phyloP scores from a whole-genome alignment of 2,888 invertebrate species.

The Rhamphomyia laevipes region DNA sequence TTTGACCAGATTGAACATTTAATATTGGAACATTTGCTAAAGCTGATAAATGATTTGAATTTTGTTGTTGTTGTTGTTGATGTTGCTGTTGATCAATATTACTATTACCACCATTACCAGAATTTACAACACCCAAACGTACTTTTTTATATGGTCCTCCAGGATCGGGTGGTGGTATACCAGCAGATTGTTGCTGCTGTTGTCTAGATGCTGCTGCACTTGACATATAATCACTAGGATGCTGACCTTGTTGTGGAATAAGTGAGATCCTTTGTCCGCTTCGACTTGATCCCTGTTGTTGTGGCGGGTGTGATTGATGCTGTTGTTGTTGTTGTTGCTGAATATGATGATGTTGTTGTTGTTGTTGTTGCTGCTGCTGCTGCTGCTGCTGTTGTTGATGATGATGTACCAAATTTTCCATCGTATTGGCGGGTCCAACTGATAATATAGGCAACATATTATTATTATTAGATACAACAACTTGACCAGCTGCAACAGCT shows the following conservation, averaged over 20 bases:
- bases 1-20: slow-evolving; percentile 11
- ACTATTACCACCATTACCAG: neutral
- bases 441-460: slow-evolving; percentile 15
- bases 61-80: slow-evolving; percentile 12
- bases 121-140: slow-evolving; percentile 10
- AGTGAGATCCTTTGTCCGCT: slow-evolving; percentile 48
- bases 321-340: slow-evolving; percentile 22
- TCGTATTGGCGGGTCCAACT: slow-evolving; percentile 18
- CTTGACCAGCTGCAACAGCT: slow-evolving; percentile 16
- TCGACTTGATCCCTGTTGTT: slow-evolving; percentile 12
- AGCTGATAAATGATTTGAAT: neutral
- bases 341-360: slow-evolving; percentile 17
- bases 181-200: slow-evolving; percentile 32
- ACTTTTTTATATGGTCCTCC: slow-evolving; percentile 16
- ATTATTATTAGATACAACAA: slow-evolving; percentile 10
- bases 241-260: slow-evolving; percentile 46
- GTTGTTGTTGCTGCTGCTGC: slow-evolving; percentile 6
- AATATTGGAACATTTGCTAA: neutral
- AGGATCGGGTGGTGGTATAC: slow-evolving; percentile 12
- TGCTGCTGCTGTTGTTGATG: slow-evolving; percentile 12
- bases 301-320: slow-evolving; percentile 17
- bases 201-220: slow-evolving; percentile 24
- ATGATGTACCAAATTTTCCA: slow-evolving; percentile 11
- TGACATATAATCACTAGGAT: slow-evolving; percentile 34
- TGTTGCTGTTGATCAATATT: slow-evolving; percentile 15